Conservation (phyloP, 2,888 invertebrate species). For the Gerris lacustris region DNA sequence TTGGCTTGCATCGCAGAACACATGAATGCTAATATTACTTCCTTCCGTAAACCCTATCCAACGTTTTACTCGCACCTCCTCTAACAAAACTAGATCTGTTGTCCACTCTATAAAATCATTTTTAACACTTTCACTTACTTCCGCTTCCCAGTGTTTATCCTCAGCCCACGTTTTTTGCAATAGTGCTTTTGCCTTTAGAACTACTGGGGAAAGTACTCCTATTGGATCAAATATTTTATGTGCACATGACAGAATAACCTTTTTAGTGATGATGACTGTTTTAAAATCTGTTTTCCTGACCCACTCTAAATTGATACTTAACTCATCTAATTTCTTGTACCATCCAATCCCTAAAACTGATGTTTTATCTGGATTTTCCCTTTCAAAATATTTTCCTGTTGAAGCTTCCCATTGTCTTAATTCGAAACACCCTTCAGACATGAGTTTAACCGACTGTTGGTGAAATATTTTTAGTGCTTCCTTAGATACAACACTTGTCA, state of each 20-base stretch:
- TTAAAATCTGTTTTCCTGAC: no score
- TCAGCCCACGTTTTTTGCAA: neutral
- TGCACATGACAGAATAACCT: neutral
- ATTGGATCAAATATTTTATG: neutral
- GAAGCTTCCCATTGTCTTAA: slow-evolving; percentile 13
- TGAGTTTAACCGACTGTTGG: neutral
- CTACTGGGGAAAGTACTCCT: neutral
- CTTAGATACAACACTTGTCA: slow-evolving; percentile 14
- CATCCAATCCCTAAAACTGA: no score
- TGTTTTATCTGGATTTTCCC: neutral
- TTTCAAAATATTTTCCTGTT: neutral
- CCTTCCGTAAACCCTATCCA: no score
- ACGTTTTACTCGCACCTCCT: no score
- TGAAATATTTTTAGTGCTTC: slow-evolving; percentile 16
- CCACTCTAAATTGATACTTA: no score
- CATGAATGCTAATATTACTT: no score
- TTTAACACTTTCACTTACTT: neutral
- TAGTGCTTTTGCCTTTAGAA: neutral
- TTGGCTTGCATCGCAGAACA: slow-evolving; percentile 21
- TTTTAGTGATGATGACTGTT: neutral
- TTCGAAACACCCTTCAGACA: slow-evolving; percentile 10
- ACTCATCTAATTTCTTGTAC: neutral
- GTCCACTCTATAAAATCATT: neutral
- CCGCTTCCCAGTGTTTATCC: neutral
- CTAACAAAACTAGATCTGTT: no score